Conservation (phyloP, 2,888 invertebrate species). For the Polyommatus iphigenia region DNA sequence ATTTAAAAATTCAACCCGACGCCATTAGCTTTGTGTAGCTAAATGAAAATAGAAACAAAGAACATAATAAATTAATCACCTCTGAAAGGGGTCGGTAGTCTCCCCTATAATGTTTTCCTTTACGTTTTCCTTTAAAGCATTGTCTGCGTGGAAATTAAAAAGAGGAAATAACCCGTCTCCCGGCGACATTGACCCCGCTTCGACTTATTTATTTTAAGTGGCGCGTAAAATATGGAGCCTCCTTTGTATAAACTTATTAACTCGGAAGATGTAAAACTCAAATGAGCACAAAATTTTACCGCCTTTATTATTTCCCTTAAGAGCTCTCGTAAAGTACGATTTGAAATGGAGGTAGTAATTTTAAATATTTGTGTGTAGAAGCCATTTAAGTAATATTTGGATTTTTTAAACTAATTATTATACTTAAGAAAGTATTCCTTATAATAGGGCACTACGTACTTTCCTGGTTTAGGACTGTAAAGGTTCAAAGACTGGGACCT, state of each 20-base stretch:
- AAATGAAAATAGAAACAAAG: slow-evolving; percentile 77
- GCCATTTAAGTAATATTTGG: too few species aligned
- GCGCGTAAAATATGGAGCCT: slow-evolving; percentile 24
- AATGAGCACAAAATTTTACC: slow-evolving; percentile 19
- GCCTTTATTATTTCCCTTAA: slow-evolving; percentile 9
- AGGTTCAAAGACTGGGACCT: background rate
- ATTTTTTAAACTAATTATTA: too few species aligned
- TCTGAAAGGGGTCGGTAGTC: slow-evolving; percentile 65
- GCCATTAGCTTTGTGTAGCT: slow-evolving; percentile 40
- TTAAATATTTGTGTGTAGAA: background rate
- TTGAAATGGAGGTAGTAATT: background rate
- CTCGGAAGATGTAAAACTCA: slow-evolving; percentile 25
- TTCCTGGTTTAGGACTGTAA: too few species aligned
- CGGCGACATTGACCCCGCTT: slow-evolving; percentile 62
- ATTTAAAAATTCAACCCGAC: slow-evolving; percentile 34
- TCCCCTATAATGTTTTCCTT: slow-evolving; percentile 76
- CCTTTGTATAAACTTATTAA: slow-evolving; percentile 30
- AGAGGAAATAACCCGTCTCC: slow-evolving; percentile 67
- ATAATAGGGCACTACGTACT: too few species aligned
- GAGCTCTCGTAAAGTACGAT: background rate
- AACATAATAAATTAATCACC: slow-evolving; percentile 79
- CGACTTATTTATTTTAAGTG: slow-evolving; percentile 39
- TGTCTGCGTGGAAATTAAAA: slow-evolving; percentile 77
- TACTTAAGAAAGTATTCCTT: too few species aligned
- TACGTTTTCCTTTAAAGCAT: slow-evolving; percentile 75